phyloP scores from a whole-genome alignment of 2,113 vertebrate genomes.

The Ameiurus melas region DNA sequence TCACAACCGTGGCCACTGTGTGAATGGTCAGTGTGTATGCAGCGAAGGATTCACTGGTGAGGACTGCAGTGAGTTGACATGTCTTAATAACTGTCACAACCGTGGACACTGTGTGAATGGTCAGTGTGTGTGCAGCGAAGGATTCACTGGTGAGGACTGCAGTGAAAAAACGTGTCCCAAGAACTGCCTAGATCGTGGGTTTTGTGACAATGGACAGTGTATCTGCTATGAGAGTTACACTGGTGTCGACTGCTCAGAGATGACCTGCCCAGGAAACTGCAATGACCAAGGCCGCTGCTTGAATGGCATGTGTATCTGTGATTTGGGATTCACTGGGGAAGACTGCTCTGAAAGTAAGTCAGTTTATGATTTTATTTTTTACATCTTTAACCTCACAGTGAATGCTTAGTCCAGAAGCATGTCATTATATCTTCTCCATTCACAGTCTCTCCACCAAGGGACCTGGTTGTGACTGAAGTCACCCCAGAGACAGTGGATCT shows the following conservation, averaged over 20 bases:
- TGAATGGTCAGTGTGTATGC: too few relatives aligned
- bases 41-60: too few relatives aligned
- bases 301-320: conserved; percentile 80
- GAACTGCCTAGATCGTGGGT: conserved; percentile 79
- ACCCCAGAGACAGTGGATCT: conserved; percentile 89
- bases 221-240: conserved; percentile 81
- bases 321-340: conserved; percentile 80
- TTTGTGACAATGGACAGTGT: conserved; percentile 81
- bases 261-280: conserved; percentile 79
- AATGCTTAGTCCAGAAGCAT: neutral
- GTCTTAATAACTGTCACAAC: conserved; percentile 79
- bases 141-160: conserved; percentile 83
- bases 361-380: conserved; percentile 1
- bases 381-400: neutral
- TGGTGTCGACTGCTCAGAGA: conserved; percentile 76
- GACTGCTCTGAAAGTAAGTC: conserved; percentile 82
- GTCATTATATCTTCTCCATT: conserved; percentile 42
- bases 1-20: too few relatives aligned
- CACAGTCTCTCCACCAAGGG: conserved; percentile 88
- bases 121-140: conserved; percentile 81
- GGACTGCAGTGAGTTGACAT: conserved; percentile 77
- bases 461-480: conserved; percentile 84
- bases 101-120: conserved; percentile 83
- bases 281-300: conserved; percentile 77
- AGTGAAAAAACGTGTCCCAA: conserved; percentile 80